Conservation (phyloP, 92 coral and sea anemone species). For the Palythoa heliodiscus region DNA sequence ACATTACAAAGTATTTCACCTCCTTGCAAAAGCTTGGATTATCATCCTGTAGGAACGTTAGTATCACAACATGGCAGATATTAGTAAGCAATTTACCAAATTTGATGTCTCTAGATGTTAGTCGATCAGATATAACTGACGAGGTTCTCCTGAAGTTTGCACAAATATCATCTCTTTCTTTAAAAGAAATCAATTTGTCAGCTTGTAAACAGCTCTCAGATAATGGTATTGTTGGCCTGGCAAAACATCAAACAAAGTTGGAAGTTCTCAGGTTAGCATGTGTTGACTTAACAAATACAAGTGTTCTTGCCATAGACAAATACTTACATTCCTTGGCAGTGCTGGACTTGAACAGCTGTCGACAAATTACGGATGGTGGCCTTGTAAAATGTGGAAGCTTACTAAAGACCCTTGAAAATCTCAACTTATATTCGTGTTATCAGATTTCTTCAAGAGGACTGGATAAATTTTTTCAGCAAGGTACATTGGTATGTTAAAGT, state of each 20-base stretch:
- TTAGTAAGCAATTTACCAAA: slow-evolving; percentile 53
- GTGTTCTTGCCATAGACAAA: slow-evolving; percentile 69
- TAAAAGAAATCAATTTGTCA: slow-evolving; percentile 64
- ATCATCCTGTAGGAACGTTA: slow-evolving; percentile 76
- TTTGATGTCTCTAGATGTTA: slow-evolving; percentile 67
- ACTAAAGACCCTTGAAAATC: slow-evolving; percentile 48
- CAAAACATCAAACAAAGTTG: slow-evolving; percentile 66
- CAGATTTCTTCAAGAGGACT: slow-evolving; percentile 72
- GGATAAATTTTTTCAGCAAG: slow-evolving; percentile 55
- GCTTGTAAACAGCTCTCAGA: slow-evolving; percentile 87
- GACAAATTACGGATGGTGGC: slow-evolving; percentile 79
- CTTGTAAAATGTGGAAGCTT: slow-evolving; percentile 52
- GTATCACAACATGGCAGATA: slow-evolving; percentile 61
- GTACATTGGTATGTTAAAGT: slow-evolving; percentile 25
- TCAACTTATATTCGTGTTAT: slow-evolving; percentile 85
- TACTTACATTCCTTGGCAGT: slow-evolving; percentile 56
- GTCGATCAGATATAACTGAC: slow-evolving; percentile 85
- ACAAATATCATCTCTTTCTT: slow-evolving; percentile 59
- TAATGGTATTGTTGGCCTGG: slow-evolving; percentile 75
- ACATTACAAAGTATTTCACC: slow-evolving; percentile 56
- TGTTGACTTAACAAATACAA: slow-evolving; percentile 76
- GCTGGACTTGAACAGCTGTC: slow-evolving; percentile 83
- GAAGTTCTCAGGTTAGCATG: slow-evolving; percentile 71
- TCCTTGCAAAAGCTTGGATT: slow-evolving; percentile 53
- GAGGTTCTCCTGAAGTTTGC: slow-evolving; percentile 71